Evolutionary conservation across 2,113 vertebrate species (phyloP).

Genomic region (Corapipo altera): DNA sequence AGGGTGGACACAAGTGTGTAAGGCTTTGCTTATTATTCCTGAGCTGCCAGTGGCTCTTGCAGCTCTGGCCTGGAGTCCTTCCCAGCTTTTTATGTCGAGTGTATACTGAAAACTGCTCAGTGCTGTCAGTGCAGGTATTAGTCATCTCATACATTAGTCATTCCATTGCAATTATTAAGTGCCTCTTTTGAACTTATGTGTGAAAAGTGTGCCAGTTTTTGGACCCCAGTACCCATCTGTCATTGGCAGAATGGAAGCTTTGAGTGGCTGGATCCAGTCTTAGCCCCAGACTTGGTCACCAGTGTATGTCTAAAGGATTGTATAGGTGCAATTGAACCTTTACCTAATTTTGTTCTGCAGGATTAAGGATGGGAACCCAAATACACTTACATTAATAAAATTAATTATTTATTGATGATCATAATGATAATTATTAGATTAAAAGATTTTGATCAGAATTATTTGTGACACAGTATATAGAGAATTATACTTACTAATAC

Average conservation of each 20-base stretch:
- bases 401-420: neutral
- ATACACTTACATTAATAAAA: neutral
- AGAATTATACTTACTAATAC: neutral
- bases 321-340: neutral
- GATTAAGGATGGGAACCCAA: neutral
- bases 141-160: neutral
- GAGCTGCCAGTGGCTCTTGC: neutral
- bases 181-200: accelerated
- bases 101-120: neutral
- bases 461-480: neutral
- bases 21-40: neutral
- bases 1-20: neutral
- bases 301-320: neutral
- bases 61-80: neutral
- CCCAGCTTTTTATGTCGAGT: neutral
- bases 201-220: neutral
- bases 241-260: neutral
- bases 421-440: neutral
- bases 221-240: neutral
- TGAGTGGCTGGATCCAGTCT: neutral
- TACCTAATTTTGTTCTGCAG: neutral
- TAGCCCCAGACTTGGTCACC: neutral
- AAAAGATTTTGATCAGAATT: neutral
- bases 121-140: neutral
- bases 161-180: neutral